phyloP scores from a whole-genome alignment of 2,113 vertebrate genomes.

The Psilopogon haemacephalus region DNA sequence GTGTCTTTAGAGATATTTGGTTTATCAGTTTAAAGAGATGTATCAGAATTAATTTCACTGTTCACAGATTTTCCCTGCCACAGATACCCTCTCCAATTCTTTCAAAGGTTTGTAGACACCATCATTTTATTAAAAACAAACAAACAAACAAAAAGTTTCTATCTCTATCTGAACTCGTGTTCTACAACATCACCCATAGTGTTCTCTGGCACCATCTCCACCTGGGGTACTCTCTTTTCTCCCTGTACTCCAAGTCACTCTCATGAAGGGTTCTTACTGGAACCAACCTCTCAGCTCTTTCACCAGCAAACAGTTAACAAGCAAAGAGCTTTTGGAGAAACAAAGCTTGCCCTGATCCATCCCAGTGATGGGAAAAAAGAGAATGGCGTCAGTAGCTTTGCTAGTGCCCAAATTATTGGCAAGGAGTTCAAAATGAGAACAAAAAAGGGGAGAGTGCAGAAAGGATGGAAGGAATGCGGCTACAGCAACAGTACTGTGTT shows the following conservation, averaged over 20 bases:
- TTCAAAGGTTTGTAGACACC: background rate
- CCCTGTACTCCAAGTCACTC: background rate
- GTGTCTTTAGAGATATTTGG: background rate
- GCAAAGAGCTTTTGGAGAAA: background rate
- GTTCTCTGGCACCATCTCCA: rapidly evolving
- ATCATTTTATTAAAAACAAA: background rate
- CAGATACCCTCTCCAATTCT: background rate
- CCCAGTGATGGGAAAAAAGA: background rate
- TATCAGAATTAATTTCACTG: background rate
- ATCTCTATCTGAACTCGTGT: background rate
- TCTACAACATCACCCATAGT: background rate
- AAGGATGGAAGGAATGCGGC: too few relatives aligned
- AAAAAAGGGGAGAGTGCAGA: too few relatives aligned
- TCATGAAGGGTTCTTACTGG: background rate
- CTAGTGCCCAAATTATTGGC: background rate
- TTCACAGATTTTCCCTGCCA: background rate
- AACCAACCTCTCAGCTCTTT: background rate
- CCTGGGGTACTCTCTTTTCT: background rate
- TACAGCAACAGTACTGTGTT: too few relatives aligned
- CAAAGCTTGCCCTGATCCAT: background rate
- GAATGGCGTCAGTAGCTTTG: background rate
- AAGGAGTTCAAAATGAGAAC: background rate
- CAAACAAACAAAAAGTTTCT: background rate
- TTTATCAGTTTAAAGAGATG: background rate
- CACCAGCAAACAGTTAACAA: background rate